Conservation (phyloP, 2,113 vertebrate genomes). For the Vombatus ursinus region DNA sequence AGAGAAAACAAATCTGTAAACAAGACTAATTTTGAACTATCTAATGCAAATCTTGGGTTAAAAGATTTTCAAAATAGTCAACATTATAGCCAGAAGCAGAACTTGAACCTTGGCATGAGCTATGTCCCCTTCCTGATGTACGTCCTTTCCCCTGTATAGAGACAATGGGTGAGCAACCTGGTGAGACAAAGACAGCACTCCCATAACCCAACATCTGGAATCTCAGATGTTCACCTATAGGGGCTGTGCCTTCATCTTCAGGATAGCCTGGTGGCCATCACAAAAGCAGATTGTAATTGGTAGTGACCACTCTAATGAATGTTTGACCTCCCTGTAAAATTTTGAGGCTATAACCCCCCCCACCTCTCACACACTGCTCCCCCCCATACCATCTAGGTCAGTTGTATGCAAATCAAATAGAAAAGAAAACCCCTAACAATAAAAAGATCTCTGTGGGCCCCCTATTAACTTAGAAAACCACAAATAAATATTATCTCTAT, state of each 20-base stretch:
- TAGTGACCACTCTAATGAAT: neutral
- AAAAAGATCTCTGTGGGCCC: neutral
- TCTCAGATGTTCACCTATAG: neutral
- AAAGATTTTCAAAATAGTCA: neutral
- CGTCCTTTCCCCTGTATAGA: neutral
- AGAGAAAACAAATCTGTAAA: conserved; percentile 42
- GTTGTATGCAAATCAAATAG: neutral
- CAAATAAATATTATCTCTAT: neutral
- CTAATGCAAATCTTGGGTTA: conserved; percentile 31
- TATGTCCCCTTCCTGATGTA: neutral
- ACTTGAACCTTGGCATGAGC: neutral
- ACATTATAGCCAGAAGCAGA: conserved; percentile 50
- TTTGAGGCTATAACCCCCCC: neutral
- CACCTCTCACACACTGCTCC: neutral
- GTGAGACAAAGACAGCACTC: neutral
- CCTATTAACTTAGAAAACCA: neutral
- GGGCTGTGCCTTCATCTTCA: neutral
- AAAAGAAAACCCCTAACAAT: neutral
- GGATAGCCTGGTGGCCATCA: neutral
- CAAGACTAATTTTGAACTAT: conserved; percentile 52
- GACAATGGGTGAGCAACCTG: neutral
- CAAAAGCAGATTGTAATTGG: neutral
- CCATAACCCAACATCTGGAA: neutral
- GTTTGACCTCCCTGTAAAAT: neutral
- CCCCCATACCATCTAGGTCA: neutral